A percentile compares a stretch with the other conserved stretches of the same genome.
Evolutionary conservation across 1,140 invertebrate genomes (phyloP).

Genomic region (Chionoecetes opilio): DNA sequence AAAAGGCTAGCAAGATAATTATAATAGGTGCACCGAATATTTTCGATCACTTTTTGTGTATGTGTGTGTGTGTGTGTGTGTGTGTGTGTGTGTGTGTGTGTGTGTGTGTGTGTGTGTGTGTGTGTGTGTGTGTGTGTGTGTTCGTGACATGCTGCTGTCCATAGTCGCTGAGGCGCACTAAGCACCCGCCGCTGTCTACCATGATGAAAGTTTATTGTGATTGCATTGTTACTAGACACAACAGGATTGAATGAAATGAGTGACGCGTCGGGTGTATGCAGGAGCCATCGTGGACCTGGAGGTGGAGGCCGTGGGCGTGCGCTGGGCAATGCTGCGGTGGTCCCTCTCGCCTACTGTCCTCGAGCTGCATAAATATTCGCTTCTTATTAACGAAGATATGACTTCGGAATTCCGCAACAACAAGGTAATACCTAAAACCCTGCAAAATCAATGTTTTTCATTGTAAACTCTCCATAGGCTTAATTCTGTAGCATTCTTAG

Average conservation of each 20-base stretch:
- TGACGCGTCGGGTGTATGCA: not conserved
- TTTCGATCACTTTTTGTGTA: not conserved
- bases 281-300: constrained; percentile 61
- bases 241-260: too few species aligned
- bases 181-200: too few species aligned
- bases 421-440: not conserved
- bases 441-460: too few species aligned
- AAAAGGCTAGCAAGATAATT: too few species aligned
- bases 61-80: too few species aligned
- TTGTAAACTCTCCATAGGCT: too few species aligned
- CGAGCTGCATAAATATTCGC: constrained; percentile 64
- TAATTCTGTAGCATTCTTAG: too few species aligned
- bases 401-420: constrained; percentile 42
- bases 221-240: too few species aligned
- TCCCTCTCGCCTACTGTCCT: constrained; percentile 32
- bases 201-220: too few species aligned
- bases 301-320: constrained; percentile 38
- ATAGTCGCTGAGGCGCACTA: too few species aligned
- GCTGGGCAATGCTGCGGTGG: constrained; percentile 60
- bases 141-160: not conserved
- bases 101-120: too few species aligned
- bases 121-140: constrained; percentile 45
- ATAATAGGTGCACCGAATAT: not conserved
- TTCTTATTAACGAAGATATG: constrained; percentile 62
- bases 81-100: too few species aligned